Conservation (phyloP, 2,113 vertebrate species). For the Siniperca chuatsi region DNA sequence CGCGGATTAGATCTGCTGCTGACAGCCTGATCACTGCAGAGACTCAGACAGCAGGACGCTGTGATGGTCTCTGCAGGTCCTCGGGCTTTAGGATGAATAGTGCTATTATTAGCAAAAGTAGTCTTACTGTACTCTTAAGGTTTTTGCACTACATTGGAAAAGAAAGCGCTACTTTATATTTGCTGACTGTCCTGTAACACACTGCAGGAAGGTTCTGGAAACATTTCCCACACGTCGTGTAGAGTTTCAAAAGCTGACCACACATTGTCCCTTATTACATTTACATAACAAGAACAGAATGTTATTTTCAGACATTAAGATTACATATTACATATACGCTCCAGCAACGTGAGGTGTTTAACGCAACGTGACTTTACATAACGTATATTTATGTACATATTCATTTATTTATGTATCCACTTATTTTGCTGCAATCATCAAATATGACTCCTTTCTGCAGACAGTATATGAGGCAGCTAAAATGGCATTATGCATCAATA, state of each 20-base stretch:
- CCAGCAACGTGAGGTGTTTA: background rate
- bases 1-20: slow-evolving; percentile 65
- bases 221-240: background rate
- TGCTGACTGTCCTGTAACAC: background rate
- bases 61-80: too few species aligned
- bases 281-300: background rate
- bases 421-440: background rate
- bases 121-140: background rate
- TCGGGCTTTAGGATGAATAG: too few species aligned
- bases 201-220: background rate
- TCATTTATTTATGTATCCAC: too few species aligned
- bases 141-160: background rate
- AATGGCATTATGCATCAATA: background rate
- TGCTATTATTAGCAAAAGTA: too few species aligned
- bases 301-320: background rate
- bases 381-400: background rate
- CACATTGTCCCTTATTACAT: background rate
- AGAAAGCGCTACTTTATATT: background rate
- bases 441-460: background rate
- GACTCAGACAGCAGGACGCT: background rate
- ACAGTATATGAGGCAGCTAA: background rate
- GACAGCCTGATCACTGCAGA: slow-evolving; percentile 59
- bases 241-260: background rate
- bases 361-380: too few species aligned
- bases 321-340: background rate